These are phyloP conservation scores for Saxidomus purpurata DNA, from an alignment of 1,140 invertebrate species.

Conservation along the genomic window DNA sequence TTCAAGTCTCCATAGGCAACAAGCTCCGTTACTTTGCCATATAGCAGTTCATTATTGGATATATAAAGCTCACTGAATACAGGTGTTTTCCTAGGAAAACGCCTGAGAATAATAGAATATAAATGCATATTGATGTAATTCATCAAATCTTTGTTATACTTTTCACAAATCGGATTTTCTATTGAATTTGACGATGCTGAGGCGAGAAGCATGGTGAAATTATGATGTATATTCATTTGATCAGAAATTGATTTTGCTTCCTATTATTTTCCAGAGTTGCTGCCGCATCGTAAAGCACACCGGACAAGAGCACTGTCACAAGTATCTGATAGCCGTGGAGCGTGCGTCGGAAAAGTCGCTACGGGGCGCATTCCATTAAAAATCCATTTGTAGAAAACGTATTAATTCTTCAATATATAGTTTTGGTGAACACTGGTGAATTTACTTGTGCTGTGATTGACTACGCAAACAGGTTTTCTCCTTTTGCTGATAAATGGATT, in stretches of 20 bases:
- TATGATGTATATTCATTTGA: background rate
- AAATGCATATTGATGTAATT: background rate
- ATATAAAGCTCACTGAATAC: background rate
- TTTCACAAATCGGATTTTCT: background rate
- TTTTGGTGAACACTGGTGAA: too few relatives aligned
- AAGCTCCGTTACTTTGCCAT: background rate
- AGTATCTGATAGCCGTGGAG: background rate
- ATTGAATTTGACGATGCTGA: background rate
- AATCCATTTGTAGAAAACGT: background rate
- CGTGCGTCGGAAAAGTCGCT: background rate
- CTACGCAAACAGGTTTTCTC: too few relatives aligned
- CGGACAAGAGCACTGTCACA: background rate
- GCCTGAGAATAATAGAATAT: background rate
- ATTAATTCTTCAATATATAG: too few relatives aligned
- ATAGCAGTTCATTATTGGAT: background rate
- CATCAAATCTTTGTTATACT: background rate
- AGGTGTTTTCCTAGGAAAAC: too few relatives aligned
- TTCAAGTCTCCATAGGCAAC: background rate
- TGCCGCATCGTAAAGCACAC: background rate
- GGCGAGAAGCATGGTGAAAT: background rate
- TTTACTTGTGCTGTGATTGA: too few relatives aligned
- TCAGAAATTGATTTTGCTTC: constrained; percentile 29
- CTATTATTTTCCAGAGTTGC: constrained; percentile 22
- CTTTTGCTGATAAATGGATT: too few relatives aligned
- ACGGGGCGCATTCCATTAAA: constrained; percentile 1